phyloP scores from a whole-genome alignment of 2,113 vertebrate species.

The Ceratotherium simum region DNA sequence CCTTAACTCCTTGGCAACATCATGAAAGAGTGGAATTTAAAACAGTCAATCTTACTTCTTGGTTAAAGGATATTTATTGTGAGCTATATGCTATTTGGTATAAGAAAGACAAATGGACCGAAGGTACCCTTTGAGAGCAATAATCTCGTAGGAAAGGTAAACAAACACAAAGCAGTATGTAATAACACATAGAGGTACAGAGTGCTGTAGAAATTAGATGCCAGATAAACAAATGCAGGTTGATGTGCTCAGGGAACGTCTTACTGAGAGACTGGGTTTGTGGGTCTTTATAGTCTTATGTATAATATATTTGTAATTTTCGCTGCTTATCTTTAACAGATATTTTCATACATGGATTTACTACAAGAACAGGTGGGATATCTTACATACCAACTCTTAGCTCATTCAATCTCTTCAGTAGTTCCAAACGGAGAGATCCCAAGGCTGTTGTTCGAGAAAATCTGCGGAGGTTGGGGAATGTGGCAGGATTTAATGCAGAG shows the following conservation, averaged over 20 bases:
- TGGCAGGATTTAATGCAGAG: slow-evolving; percentile 91
- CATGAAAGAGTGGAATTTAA: slow-evolving; percentile 49
- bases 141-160: neutral
- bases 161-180: neutral
- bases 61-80: neutral
- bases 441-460: slow-evolving; percentile 92
- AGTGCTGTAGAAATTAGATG: neutral
- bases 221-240: neutral
- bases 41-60: neutral
- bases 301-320: slow-evolving; percentile 11
- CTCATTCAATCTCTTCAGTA: slow-evolving; percentile 96
- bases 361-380: slow-evolving; percentile 93
- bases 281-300: neutral
- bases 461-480: slow-evolving; percentile 88
- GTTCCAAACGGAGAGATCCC: slow-evolving; percentile 91
- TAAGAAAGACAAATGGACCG: slow-evolving; percentile 8
- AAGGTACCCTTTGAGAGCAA: neutral
- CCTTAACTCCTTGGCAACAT: neutral
- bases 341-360: slow-evolving; percentile 96
- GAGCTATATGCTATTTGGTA: neutral
- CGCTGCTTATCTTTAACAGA: slow-evolving; percentile 74
- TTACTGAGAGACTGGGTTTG: neutral
- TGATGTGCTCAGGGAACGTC: neutral
- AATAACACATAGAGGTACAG: neutral
- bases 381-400: slow-evolving; percentile 92